Evolutionary conservation across 2,888 invertebrate species (phyloP).

Genomic region (Cryptus viduatorius): DNA sequence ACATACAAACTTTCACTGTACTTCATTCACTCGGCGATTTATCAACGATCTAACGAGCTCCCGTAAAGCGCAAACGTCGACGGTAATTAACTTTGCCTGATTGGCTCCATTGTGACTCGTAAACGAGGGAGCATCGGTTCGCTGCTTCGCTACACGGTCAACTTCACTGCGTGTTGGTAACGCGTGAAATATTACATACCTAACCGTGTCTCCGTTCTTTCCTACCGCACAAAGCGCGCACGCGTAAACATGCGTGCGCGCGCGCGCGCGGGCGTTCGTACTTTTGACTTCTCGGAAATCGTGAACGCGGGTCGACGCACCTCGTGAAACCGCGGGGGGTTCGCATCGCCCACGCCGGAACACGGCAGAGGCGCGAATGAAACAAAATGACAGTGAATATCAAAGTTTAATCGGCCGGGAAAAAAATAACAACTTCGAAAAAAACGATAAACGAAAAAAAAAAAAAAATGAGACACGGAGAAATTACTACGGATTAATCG

Average conservation of each 20-base stretch:
- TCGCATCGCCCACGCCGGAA: slow-evolving; percentile 74
- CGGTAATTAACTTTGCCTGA: slow-evolving; percentile 75
- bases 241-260: slow-evolving; percentile 13
- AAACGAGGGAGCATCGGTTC: slow-evolving; percentile 67
- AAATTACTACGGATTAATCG: slow-evolving; percentile 5
- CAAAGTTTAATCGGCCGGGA: slow-evolving; percentile 29
- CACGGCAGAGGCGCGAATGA: slow-evolving; percentile 59
- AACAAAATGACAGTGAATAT: slow-evolving; percentile 62
- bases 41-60: slow-evolving; percentile 73
- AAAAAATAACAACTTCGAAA: slow-evolving; percentile 2
- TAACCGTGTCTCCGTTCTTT: slow-evolving; percentile 1
- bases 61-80: slow-evolving; percentile 61
- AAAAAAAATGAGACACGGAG: neutral
- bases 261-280: slow-evolving; percentile 44
- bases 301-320: slow-evolving; percentile 73
- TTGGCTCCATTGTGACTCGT: slow-evolving; percentile 74
- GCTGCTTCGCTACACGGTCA: slow-evolving; percentile 7
- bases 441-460: neutral
- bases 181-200: slow-evolving; percentile 44
- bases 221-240: neutral
- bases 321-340: slow-evolving; percentile 74
- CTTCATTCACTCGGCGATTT: slow-evolving; percentile 66
- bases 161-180: slow-evolving; percentile 41
- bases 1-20: slow-evolving; percentile 19
- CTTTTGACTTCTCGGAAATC: slow-evolving; percentile 77